Evolutionary conservation across 2,888 invertebrate genomes (phyloP).

Genomic region (Drosophila fulvimacula): DNA sequence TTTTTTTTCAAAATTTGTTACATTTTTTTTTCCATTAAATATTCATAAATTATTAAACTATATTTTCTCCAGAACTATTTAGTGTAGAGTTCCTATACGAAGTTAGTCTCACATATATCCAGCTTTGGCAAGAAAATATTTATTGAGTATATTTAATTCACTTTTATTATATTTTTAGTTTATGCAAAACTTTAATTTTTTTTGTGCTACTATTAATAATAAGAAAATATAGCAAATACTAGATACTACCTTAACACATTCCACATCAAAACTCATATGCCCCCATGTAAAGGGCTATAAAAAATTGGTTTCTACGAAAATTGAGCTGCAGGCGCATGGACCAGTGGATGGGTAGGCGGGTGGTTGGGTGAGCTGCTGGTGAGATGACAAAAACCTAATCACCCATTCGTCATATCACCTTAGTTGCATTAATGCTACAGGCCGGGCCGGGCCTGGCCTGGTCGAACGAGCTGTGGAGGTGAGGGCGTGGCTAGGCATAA

Average conservation of each 20-base stretch:
- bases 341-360: neutral
- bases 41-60: neutral
- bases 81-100: neutral
- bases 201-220: too few relatives aligned
- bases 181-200: too few relatives aligned
- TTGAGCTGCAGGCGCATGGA: conserved; percentile 30
- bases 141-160: neutral
- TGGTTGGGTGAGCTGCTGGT: neutral
- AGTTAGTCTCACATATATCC: neutral
- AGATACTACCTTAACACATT: too few relatives aligned
- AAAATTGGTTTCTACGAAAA: conserved; percentile 34
- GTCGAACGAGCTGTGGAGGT: neutral
- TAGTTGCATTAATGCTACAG: conserved; percentile 69
- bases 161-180: neutral
- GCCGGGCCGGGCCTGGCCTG: neutral
- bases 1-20: neutral
- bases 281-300: neutral
- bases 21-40: neutral
- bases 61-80: neutral
- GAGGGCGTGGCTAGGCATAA: conserved; percentile 14
- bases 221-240: too few relatives aligned
- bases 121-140: neutral
- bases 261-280: neutral
- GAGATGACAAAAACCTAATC: conserved; percentile 73
- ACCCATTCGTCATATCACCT: conserved; percentile 80